phyloP scores from a whole-genome alignment of 2,888 invertebrate genomes.

The Trilocha varians region DNA sequence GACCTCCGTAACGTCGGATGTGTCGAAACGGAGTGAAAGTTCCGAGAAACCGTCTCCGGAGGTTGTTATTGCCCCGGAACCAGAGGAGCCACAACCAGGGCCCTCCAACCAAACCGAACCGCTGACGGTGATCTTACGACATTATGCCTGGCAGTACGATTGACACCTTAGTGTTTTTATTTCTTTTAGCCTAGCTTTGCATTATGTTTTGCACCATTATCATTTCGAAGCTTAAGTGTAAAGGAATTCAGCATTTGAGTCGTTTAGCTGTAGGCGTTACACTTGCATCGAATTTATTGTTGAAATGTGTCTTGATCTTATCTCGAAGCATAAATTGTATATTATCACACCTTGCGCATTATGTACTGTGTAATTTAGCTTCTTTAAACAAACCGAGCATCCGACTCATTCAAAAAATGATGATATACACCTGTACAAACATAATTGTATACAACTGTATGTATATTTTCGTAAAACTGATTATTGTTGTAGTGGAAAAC shows the following conservation, averaged over 20 bases:
- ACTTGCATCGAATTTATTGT: neutral
- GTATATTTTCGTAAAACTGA: too few relatives aligned
- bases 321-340: neutral
- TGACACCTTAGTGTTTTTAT: slow-evolving; percentile 63
- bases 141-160: slow-evolving; percentile 72
- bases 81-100: slow-evolving; percentile 45
- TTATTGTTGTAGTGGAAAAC: too few relatives aligned
- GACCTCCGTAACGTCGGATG: slow-evolving; percentile 29
- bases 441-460: neutral
- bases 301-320: neutral
- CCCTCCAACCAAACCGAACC: slow-evolving; percentile 47
- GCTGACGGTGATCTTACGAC: slow-evolving; percentile 67
- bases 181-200: slow-evolving; percentile 58
- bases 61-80: slow-evolving; percentile 7
- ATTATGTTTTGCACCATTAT: slow-evolving; percentile 50
- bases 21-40: neutral
- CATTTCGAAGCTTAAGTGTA: slow-evolving; percentile 28
- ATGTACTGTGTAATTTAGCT: neutral
- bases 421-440: neutral
- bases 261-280: slow-evolving; percentile 20
- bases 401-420: too few relatives aligned
- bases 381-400: neutral
- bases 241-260: slow-evolving; percentile 70
- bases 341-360: neutral
- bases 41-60: slow-evolving; percentile 23